Evolutionary conservation across 2,113 vertebrate genomes (phyloP), one percentile per base, ranked within the genome.

Genomic region (Leucoraja erinaceus): DNA sequence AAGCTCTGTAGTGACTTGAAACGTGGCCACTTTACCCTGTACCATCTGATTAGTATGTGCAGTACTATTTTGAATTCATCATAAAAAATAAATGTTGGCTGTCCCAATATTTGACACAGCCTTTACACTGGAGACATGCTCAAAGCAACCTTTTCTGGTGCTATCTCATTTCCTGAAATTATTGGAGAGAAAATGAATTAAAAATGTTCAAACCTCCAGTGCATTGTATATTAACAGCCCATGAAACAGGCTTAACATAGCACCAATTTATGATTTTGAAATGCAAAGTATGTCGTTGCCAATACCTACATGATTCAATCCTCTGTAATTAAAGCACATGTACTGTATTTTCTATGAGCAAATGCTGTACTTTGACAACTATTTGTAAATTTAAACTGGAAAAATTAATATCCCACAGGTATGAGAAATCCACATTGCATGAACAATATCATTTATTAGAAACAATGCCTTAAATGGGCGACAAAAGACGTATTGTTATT

Each of bases 181-280:
- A 96, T 95, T 6, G 0, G 95, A 95, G 95, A 96, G 92, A 93
- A 96, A 96, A 96, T 96, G 95, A 95, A 95, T 96, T 95, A 78
- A 78, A 76, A 93, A 95, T 96, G 38, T 96, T 95, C 94, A 95
- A 95, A 94, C 96, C 95, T 96, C 94, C 12, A 63, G 95, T 95
- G 95, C 94, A 95, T 96, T 96, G 94, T 93, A 94, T 94, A 94
- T 94, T 94, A 95, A 95, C 95, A 95, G 95, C 95, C 96, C 95
- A 95, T 93, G 93, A 94, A 94, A 93, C 95, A 93, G 93, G 94
- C 96, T 95, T n/a, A 90, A 92, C 94, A 95, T 93, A 94, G 95
- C 93, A 93, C 93, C 92, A 94, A n/a, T 95, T 95, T 95, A 95
- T 95, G 96, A 94, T 95, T 95, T 94, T 93, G 94, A 94, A 94